Evolutionary conservation across 2,888 invertebrate species (phyloP), one percentile per base, ranked within the genome.

Genomic region (Tetropium fuscum): DNA sequence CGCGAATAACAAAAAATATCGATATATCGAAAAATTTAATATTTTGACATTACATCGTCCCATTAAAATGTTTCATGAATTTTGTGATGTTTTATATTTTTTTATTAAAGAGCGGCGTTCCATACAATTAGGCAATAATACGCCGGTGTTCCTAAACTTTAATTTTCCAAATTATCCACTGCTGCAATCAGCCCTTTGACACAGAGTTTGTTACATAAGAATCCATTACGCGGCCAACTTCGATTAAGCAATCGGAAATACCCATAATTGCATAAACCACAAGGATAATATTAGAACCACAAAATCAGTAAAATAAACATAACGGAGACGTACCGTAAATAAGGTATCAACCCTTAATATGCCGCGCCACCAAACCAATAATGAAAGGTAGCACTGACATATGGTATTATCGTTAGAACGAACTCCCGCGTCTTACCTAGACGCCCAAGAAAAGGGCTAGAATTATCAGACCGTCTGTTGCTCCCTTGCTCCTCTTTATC

Each of bases 401-500:
- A 67, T 69, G 69, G 66, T 32, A 53, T 63, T 60, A 60, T 64
- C 66, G 68, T 68, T 68, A 56, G 41, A 11, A 30, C 49, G 32
- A 20, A 18, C 53, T 60, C 60, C 64, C 58, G 60, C 58, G 53
- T 49, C 56, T 55, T 53, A 22, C 34, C 45, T 25, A 40, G 60
- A 34, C 54, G 53, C 58, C 60, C 45, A 58, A 58, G 58, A 60
- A 65, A 63, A 58, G 59, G 61, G 45, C 60, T 63, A 41, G 22
- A 43, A 41, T 58, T 38, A 56, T 54, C 32, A 27, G 49, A 57
- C 68, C 66, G 64, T 68, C 63, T 69, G 66, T 57, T 58, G 66
- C 63, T 60, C 47, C 53, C 48, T 56, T 58, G 65, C 62, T 60
- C 47, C 53, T 53, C 56, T 60, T 68, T 69, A 69, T 70, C 70